These are phyloP conservation scores for Channa maculata DNA, from an alignment of 2,113 vertebrate species.

Conservation along the genomic window DNA sequence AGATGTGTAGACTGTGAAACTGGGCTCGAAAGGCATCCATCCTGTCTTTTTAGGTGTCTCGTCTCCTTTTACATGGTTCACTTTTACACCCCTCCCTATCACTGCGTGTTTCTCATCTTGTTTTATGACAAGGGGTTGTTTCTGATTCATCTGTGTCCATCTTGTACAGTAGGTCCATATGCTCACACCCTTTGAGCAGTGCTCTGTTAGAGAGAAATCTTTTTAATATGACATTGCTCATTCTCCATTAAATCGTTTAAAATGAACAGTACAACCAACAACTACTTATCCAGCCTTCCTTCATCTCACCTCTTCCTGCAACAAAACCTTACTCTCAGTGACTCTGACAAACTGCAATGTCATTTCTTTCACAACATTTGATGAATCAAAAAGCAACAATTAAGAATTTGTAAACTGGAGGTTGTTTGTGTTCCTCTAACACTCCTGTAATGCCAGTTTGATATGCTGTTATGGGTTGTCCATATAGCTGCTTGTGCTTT, in stretches of 20 bases:
- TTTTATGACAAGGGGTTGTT: conserved; percentile 80
- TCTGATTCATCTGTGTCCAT: conserved; percentile 87
- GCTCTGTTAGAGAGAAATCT: conserved; percentile 27
- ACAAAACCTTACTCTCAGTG: conserved; percentile 32
- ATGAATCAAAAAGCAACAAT: conserved; percentile 54
- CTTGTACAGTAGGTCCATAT: conserved; percentile 83
- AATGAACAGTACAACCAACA: conserved; percentile 16
- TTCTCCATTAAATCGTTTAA: conserved; percentile 1
- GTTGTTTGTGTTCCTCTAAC: conserved; percentile 35
- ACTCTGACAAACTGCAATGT: conserved; percentile 21
- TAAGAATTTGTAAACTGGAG: conserved; percentile 40
- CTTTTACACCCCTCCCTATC: conserved; percentile 17
- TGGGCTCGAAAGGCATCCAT: conserved; percentile 84
- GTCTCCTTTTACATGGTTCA: conserved; percentile 75
- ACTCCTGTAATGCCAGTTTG: conserved; percentile 42
- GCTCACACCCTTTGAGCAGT: conserved; percentile 34
- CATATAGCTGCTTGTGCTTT: conserved; percentile 53
- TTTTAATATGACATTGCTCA: conserved; percentile 4
- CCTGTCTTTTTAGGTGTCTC: conserved; percentile 70
- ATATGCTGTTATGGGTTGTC: conserved; percentile 38
- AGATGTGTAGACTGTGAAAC: conserved; percentile 86
- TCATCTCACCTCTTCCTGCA: conserved; percentile 9
- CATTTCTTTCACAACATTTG: conserved; percentile 25
- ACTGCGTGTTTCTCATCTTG: conserved; percentile 44
- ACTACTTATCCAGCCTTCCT: conserved; percentile 55